These are phyloP conservation scores for Pachliopta kotzebuea DNA, from an alignment of 2,888 invertebrate genomes.

Conservation along the genomic window DNA sequence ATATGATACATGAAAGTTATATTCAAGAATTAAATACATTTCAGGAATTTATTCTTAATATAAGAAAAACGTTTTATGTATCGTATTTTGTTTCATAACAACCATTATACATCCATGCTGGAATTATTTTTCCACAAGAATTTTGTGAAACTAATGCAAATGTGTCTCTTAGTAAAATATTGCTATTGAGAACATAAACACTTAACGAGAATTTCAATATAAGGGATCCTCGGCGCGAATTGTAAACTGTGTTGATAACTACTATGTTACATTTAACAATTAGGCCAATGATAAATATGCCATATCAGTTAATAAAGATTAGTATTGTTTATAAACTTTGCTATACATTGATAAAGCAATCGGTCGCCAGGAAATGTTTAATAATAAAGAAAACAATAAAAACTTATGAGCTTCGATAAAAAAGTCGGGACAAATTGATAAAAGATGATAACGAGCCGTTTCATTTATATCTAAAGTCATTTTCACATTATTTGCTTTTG, in stretches of 20 bases:
- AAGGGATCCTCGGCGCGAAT: too few species aligned
- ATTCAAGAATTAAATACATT: too few species aligned
- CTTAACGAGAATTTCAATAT: too few species aligned
- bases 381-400: constrained; percentile 6
- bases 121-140: too few species aligned
- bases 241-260: neutral
- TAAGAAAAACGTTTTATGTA: too few species aligned
- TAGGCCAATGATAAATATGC: neutral
- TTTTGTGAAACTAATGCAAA: too few species aligned
- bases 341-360: constrained; percentile 14
- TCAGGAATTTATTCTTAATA: too few species aligned
- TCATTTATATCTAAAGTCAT: neutral
- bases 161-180: too few species aligned
- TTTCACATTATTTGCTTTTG: neutral
- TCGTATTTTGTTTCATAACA: too few species aligned
- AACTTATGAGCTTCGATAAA: constrained; percentile 19
- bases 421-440: constrained; percentile 13
- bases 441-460: neutral
- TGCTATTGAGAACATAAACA: too few species aligned
- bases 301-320: constrained; percentile 12
- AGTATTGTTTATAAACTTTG: constrained; percentile 20
- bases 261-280: neutral
- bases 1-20: too few species aligned
- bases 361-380: neutral
- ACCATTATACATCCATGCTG: too few species aligned